These are phyloP conservation scores for Drosophila lacteicornis DNA, from an alignment of 1,140 invertebrate genomes.

Conservation along the genomic window DNA sequence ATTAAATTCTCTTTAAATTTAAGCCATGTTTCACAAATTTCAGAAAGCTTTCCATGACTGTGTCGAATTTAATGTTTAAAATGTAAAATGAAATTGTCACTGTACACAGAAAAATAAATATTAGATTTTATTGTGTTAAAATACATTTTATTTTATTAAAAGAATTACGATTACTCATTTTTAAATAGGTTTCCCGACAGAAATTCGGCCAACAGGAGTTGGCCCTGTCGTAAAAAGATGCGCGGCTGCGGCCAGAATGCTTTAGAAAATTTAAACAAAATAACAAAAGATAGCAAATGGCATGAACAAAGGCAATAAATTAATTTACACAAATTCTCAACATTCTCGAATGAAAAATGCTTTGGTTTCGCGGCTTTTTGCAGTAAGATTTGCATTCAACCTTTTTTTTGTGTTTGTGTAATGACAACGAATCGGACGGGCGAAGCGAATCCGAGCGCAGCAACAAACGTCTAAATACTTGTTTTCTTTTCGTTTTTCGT, in stretches of 20 bases:
- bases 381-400: conserved; percentile 50
- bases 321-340: conserved; percentile 75
- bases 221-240: neutral
- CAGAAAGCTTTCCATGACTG: neutral
- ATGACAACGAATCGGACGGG: conserved; percentile 49
- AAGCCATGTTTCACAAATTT: neutral
- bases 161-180: neutral
- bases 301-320: conserved; percentile 72
- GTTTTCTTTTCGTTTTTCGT: conserved; percentile 7
- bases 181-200: neutral
- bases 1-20: neutral
- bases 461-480: conserved; percentile 51
- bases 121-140: neutral
- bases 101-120: neutral
- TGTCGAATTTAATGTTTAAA: conserved; percentile 1
- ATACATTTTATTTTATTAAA: conserved; percentile 6
- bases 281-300: conserved; percentile 52
- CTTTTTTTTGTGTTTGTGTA: conserved; percentile 29
- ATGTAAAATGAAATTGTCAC: neutral
- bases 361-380: conserved; percentile 22
- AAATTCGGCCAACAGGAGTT: conserved; percentile 7
- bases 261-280: conserved; percentile 42
- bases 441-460: conserved; percentile 71
- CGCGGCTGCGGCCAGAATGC: conserved; percentile 23
- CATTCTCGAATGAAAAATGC: conserved; percentile 59